Evolutionary conservation across 2,797 vertebrate species (phyloP), one percentile per base, ranked within the genome.

Genomic region (Hylomyscus alleni): DNA sequence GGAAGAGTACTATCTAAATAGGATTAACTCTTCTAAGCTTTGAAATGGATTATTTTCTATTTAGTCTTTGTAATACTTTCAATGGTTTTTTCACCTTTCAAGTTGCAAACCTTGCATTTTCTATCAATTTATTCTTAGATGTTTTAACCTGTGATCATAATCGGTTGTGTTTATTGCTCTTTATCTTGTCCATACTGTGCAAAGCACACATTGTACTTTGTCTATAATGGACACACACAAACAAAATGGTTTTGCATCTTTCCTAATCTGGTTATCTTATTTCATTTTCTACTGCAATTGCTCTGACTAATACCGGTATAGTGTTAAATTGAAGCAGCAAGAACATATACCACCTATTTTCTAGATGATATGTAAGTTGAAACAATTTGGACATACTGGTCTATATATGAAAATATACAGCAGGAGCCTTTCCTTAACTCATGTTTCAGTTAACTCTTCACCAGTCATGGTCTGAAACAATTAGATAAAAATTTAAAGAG

Each of bases 61-160:
- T 93, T 34, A 89, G 20, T 65, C 9, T 82, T 69, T 37, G 76
- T 58, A 82, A 75, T 44, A 82, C 75, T 75, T 90, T 90, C 37
- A 93, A 9, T 84, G 34, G 3, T 90, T n/a, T 89, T 94, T 72
- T 4, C 67, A 81, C 9, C 67, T 94, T 88, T 85, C 50, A 81
- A 67, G 24, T 34, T 52, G 93, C 2, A 73, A 56, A n/a, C 14
- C 47, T 91, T 85, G 72, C 0, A 37, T 6, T 85, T 92, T 93
- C 81, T 40, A 11, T 80, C 50, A 54, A 69, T 92, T 90, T 95
- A 93, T n/a, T 81, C 78, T 84, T 92, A 92, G 19, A 60, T 82
- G 13, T 40, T 82, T 82, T 82, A 82, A 58, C 22, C 54, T 82
- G 22, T 82, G n/a, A 40, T 26, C 0, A 62, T 29, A 93, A 72